Conservation (phyloP, 2,797 vertebrate species). For the Triplophysa yarkandensis region DNA sequence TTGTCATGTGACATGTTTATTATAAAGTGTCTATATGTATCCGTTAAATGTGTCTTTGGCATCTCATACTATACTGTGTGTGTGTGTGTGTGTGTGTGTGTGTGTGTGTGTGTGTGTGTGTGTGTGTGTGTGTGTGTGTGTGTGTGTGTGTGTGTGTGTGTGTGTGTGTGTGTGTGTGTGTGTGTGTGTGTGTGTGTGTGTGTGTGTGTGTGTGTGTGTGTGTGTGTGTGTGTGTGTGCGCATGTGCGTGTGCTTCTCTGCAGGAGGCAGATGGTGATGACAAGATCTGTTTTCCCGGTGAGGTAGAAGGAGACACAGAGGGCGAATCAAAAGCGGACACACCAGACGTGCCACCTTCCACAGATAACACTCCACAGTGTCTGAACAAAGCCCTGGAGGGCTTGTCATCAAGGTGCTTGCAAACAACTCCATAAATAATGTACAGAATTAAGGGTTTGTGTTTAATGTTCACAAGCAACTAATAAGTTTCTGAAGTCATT, state of each 20-base stretch:
- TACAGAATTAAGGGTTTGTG: background rate
- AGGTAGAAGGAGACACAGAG: conserved; percentile 74
- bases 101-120: conserved; percentile 45
- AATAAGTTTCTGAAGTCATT: background rate
- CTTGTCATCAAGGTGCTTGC: conserved; percentile 87
- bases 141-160: conserved; percentile 45
- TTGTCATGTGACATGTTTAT: background rate
- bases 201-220: conserved; percentile 45
- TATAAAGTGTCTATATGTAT: background rate
- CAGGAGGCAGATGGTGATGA: conserved; percentile 89
- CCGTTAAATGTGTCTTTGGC: no score
- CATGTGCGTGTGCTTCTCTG: conserved; percentile 47
- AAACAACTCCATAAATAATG: conserved; percentile 8
- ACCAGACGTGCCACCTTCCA: conserved; percentile 80
- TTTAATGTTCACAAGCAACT: background rate
- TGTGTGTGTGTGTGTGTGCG: conserved; percentile 45
- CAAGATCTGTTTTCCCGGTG: conserved; percentile 72
- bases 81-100: conserved; percentile 46
- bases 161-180: conserved; percentile 45
- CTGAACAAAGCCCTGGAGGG: conserved; percentile 92
- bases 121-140: conserved; percentile 46
- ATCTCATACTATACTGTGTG: background rate
- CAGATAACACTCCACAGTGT: conserved; percentile 91
- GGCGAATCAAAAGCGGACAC: conserved; percentile 84
- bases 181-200: conserved; percentile 46